Evolutionary conservation across 2,888 invertebrate genomes (phyloP), one percentile per base, ranked within the genome.

Genomic region (Cephonodes hylas): DNA sequence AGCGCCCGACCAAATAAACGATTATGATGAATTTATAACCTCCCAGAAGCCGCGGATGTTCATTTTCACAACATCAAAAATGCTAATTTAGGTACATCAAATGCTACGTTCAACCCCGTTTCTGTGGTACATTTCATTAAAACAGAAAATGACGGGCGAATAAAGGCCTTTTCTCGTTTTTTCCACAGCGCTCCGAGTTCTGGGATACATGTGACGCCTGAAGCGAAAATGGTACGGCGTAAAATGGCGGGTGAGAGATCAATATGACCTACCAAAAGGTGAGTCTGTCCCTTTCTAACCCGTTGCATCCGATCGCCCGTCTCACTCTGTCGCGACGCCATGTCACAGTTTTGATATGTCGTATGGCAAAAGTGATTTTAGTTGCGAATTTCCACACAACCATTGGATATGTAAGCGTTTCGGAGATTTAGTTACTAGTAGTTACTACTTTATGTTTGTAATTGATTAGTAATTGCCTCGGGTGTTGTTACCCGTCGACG

Each of bases 211-310:
- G 89, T 88, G 89, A 86, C 84, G 88, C 88, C 84, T 79, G 81
- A 77, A 88, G 88, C 85, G 85, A 90, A 89, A 92, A 90, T 88
- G 88, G 86, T 83, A 81, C 84, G 79, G 78, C 81, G 82, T 89
- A 91, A 91, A 91, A 92, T 91, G 92, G 92, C 90, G 91, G 91
- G 88, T 89, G 89, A 90, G 89, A 92, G 93, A 93, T 93, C 93
- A 93, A 93, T 93, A 93, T 91, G 86, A 90, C 82, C 89, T 84
- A 89, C 89, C 88, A 84, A 90, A 91, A 88, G 87, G 85, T 85
- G 59, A 78, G 66, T 62, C 79, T 76, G 38, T 87, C 88, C 68
- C 80, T 71, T 66, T 89, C 79, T 44, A 71, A 66, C 89, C 63
- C 64, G 61, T 56, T 13, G 22, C 45, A 59, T 73, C 73, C 61